Percentiles rank a stretch among this genome's conserved stretches.
Evolutionary conservation across 2,113 vertebrate genomes (phyloP).

Genomic region (Eretmochelys imbricata): DNA sequence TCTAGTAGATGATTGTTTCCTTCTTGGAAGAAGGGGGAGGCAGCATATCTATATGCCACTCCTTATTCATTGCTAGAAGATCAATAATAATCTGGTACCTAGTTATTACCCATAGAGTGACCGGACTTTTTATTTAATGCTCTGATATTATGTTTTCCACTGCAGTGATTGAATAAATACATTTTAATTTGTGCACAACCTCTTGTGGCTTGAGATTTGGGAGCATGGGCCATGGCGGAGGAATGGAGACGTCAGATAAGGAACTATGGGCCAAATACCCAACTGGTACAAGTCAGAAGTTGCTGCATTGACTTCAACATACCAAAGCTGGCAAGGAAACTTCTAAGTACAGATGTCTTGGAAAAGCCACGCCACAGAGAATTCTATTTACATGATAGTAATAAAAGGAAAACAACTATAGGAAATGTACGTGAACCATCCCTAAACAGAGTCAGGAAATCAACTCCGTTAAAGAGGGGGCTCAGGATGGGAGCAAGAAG

Average conservation of each 20-base stretch:
- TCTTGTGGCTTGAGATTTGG: neutral
- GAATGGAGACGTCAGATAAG: neutral
- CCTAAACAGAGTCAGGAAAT: constrained; percentile 61
- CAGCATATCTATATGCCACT: neutral
- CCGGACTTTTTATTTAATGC: neutral
- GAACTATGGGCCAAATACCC: neutral
- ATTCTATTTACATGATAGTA: constrained; percentile 35
- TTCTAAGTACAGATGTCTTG: constrained; percentile 39
- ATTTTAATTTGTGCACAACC: neutral
- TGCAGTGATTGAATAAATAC: neutral
- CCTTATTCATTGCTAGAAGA: neutral
- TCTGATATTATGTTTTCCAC: neutral
- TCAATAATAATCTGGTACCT: neutral
- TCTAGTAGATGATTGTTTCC: neutral
- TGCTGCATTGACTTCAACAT: neutral
- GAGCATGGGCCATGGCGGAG: neutral
- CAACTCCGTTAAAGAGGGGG: neutral
- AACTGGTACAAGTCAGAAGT: neutral
- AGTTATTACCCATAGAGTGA: neutral
- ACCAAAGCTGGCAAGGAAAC: neutral
- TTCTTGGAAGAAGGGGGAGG: neutral
- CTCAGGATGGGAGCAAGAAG: constrained; percentile 55
- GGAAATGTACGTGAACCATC: constrained; percentile 63
- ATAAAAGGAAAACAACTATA: constrained; percentile 61
- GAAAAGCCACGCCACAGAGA: neutral